Evolutionary conservation across 2,888 invertebrate genomes (phyloP).

Genomic region (Strigamia crassipes): DNA sequence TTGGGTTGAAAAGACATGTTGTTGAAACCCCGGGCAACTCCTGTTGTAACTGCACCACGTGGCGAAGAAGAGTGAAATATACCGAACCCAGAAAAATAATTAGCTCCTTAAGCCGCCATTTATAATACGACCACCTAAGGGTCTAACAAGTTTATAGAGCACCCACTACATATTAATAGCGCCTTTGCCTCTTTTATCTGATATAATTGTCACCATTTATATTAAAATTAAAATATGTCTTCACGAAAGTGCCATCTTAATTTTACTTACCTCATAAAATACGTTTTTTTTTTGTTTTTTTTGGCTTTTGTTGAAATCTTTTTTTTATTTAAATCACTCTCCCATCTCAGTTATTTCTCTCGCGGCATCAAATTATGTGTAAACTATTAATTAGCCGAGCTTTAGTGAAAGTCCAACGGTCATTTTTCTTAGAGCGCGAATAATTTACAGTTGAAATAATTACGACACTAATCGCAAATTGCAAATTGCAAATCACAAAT

Average conservation of each 20-base stretch:
- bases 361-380: constrained; percentile 18
- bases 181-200: constrained; percentile 25
- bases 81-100: constrained; percentile 37
- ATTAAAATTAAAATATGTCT: constrained; percentile 14
- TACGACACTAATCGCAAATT: constrained; percentile 27
- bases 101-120: constrained; percentile 35
- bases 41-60: constrained; percentile 42
- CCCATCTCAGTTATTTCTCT: not conserved
- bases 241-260: not conserved
- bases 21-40: constrained; percentile 37
- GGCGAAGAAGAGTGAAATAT: constrained; percentile 28
- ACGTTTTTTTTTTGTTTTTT: not conserved
- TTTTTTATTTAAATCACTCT: not conserved
- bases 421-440: not conserved
- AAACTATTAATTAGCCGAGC: constrained; percentile 33
- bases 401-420: not conserved
- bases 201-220: constrained; percentile 26
- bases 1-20: constrained; percentile 31
- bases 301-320: not conserved
- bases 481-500: not conserved
- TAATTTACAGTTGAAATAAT: constrained; percentile 42
- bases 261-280: not conserved
- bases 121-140: constrained; percentile 33
- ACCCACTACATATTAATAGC: not conserved
- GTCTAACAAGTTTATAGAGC: constrained; percentile 31